phyloP scores from a whole-genome alignment of 2,888 invertebrate species.

The Helleia helle region DNA sequence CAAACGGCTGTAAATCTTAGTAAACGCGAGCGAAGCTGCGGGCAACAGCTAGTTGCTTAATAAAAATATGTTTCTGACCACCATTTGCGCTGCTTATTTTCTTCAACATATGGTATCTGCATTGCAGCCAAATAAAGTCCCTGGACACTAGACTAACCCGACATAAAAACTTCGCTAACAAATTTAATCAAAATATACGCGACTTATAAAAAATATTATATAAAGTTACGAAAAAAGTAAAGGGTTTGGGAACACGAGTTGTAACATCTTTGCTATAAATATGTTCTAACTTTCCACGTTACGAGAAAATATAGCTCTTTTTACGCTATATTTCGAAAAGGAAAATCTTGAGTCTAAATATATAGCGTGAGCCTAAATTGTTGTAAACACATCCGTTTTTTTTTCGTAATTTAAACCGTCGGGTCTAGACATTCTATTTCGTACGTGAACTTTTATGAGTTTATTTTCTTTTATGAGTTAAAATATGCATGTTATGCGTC shows the following conservation, averaged over 20 bases:
- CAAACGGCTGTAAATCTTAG: too few relatives aligned
- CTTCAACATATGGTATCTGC: neutral
- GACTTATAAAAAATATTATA: constrained; percentile 2
- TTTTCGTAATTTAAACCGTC: too few relatives aligned
- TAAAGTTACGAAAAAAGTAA: constrained; percentile 1
- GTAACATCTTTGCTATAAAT: constrained; percentile 10
- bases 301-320: constrained; percentile 10
- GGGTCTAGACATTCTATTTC: too few relatives aligned
- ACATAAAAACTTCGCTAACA: constrained; percentile 5
- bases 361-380: neutral
- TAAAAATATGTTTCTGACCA: neutral
- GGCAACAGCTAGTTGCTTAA: too few relatives aligned
- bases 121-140: constrained; percentile 7
- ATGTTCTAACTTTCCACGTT: constrained; percentile 12
- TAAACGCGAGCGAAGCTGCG: too few relatives aligned
- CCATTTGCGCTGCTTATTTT: neutral
- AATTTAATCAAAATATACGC: constrained; percentile 9
- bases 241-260: constrained; percentile 2
- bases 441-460: too few relatives aligned
- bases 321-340: constrained; percentile 3
- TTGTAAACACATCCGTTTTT: too few relatives aligned
- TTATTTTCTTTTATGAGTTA: too few relatives aligned
- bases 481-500: too few relatives aligned
- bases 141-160: neutral
- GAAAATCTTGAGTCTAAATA: neutral